phyloP scores from a whole-genome alignment of 1,140 invertebrate genomes.

The Drosophila sp. region DNA sequence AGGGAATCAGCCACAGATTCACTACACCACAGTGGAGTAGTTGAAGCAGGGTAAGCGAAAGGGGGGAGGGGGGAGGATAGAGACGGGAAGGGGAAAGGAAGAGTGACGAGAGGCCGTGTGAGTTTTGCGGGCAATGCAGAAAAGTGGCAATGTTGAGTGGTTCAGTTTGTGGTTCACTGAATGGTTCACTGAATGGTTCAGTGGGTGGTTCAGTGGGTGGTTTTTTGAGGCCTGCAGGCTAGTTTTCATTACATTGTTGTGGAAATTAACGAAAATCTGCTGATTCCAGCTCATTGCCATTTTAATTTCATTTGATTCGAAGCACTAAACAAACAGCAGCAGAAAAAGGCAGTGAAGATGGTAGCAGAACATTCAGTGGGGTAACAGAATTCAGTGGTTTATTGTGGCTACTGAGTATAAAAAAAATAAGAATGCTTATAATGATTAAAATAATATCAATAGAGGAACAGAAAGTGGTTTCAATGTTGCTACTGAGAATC shows the following conservation, averaged over 20 bases:
- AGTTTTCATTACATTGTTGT: constrained; percentile 36
- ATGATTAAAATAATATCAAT: too few relatives aligned
- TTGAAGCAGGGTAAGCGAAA: neutral
- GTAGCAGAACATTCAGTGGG: neutral
- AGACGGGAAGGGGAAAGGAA: neutral
- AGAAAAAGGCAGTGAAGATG: neutral
- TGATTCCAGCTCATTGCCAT: constrained; percentile 85
- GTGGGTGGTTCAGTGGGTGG: constrained; percentile 31
- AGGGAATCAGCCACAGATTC: constrained; percentile 9
- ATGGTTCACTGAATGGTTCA: constrained; percentile 14
- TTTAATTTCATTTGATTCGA: constrained; percentile 81
- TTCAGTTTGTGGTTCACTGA: constrained; percentile 23
- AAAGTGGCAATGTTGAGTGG: constrained; percentile 34
- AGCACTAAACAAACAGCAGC: constrained; percentile 70
- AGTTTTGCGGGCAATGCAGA: constrained; percentile 55
- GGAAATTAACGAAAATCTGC: constrained; percentile 83
- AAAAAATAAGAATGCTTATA: too few relatives aligned
- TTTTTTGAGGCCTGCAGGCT: constrained; percentile 40
- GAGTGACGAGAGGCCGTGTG: constrained; percentile 35
- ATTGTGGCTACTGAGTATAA: constrained; percentile 53
- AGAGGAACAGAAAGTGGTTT: too few relatives aligned
- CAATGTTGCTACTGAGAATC: too few relatives aligned
- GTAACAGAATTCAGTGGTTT: constrained; percentile 43
- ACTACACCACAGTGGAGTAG: neutral
- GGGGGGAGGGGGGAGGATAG: neutral